These are phyloP conservation scores for Cyanoderma ruficeps DNA, from an alignment of 2,113 vertebrate genomes.

Conservation along the genomic window DNA sequence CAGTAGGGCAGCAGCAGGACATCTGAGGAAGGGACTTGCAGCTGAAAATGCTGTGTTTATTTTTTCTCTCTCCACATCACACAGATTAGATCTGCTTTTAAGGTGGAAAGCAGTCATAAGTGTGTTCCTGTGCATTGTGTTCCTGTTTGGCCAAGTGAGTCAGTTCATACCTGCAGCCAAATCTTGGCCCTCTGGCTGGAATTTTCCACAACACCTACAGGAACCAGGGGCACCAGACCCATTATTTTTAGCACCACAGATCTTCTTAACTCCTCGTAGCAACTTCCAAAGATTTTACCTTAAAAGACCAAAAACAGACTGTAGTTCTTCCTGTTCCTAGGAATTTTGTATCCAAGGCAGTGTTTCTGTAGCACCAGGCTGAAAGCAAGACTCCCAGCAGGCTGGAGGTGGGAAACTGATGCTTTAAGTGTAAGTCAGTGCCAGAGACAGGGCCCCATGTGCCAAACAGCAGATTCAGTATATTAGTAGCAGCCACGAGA, in stretches of 20 bases:
- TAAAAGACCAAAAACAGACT: not conserved
- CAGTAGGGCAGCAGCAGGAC: not conserved
- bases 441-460: rapidly evolving
- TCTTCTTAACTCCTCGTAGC: not conserved
- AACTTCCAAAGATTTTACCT: not conserved
- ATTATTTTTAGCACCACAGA: not conserved
- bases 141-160: not conserved
- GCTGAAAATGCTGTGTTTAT: not conserved
- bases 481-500: not conserved
- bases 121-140: not conserved
- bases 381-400: not conserved
- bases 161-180: conserved; percentile 1
- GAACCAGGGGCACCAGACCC: not conserved
- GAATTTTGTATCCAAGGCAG: not conserved
- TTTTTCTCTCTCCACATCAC: conserved; percentile 6
- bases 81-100: conserved; percentile 38
- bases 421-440: not conserved
- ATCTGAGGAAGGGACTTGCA: conserved; percentile 19
- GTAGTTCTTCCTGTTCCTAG: not conserved
- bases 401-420: not conserved
- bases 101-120: conserved; percentile 14
- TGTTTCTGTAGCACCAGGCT: not conserved
- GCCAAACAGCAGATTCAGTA: not conserved
- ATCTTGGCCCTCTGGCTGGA: not conserved
- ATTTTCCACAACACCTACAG: conserved; percentile 18